Evolutionary conservation across 1,140 invertebrate species (phyloP), one percentile per base, ranked within the genome.

Genomic region (Diabrotica undecimpunctata): DNA sequence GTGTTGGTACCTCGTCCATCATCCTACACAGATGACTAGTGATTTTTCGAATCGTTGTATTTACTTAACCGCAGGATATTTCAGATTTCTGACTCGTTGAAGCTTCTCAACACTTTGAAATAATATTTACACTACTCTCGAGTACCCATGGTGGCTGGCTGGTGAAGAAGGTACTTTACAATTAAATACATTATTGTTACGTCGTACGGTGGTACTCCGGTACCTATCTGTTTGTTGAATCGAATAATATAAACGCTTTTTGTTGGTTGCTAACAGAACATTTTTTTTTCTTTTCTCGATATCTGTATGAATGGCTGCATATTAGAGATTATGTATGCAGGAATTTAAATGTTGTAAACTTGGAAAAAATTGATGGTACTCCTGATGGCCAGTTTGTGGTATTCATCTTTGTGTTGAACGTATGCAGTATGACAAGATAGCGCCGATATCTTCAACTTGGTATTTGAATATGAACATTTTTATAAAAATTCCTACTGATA

Each of bases 101-200:
- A 55, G 54, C 35, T 14, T 14, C 54, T 25, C 54, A 55, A 36
- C 54, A 36, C 54, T 35, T 55, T 36, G 25, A 55, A 4, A 55
- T 55, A 55, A 55, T 55, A 55, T 55, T 55, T 55, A 36, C 35
- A 25, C n/a, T 55, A 46, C 41, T 46, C 41, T 46, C 41, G 41
- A 46, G 41, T 46, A 46, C 41, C 41, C 41, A 46, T 46, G 41
- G 41, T 46, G 41, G n/a, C 41, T 46, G 41, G 41, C 8, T 46
- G n/a, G 41, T 46, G 41, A 46, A 46, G 41, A 6, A 46, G 41
- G 41, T 46, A 46, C 3, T 46, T 46, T 46, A 46, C 41, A 46
- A 46, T 46, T 46, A 46, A 46, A 46, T 46, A 46, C 41, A 46
- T 46, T 46, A 46, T 46, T 46, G 41, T 46, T 46, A 46, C n/a